Conservation (phyloP, 2,888 invertebrate genomes). For the Scaptomyza reducta region DNA sequence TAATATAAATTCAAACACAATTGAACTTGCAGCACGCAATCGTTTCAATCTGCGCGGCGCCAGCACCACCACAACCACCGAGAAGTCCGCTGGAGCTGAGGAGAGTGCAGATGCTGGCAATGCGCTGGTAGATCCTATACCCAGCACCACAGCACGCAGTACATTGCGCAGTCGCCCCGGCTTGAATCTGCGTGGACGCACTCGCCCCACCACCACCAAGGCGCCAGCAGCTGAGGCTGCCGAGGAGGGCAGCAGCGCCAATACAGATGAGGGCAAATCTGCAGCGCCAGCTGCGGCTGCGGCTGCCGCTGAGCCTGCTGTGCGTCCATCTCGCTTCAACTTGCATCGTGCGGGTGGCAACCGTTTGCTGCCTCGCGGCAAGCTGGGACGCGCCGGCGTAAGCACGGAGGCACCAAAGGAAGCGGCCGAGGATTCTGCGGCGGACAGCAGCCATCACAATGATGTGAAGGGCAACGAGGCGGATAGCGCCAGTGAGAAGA, state of each 20-base stretch:
- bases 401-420: constrained; percentile 75
- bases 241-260: constrained; percentile 44
- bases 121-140: constrained; percentile 59
- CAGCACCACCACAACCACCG: constrained; percentile 75
- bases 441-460: constrained; percentile 79
- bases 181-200: constrained; percentile 81
- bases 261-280: constrained; percentile 62
- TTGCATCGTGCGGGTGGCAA: constrained; percentile 81
- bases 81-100: constrained; percentile 62
- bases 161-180: constrained; percentile 80
- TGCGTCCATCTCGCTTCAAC: constrained; percentile 82
- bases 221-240: constrained; percentile 65
- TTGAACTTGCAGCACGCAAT: constrained; percentile 79
- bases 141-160: constrained; percentile 81
- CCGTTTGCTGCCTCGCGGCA: constrained; percentile 81
- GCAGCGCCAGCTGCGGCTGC: constrained; percentile 39
- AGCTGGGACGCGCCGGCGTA: constrained; percentile 67
- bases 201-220: constrained; percentile 80
- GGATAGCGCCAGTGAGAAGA: constrained; percentile 46
- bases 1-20: no score
- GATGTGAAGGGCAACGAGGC: constrained; percentile 73
- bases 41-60: constrained; percentile 83
- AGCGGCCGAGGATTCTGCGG: constrained; percentile 73
- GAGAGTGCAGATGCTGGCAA: constrained; percentile 63
- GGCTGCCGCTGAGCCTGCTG: constrained; percentile 43